phyloP scores from a whole-genome alignment of 1,140 invertebrate species.

The Platyscapa corneri region DNA sequence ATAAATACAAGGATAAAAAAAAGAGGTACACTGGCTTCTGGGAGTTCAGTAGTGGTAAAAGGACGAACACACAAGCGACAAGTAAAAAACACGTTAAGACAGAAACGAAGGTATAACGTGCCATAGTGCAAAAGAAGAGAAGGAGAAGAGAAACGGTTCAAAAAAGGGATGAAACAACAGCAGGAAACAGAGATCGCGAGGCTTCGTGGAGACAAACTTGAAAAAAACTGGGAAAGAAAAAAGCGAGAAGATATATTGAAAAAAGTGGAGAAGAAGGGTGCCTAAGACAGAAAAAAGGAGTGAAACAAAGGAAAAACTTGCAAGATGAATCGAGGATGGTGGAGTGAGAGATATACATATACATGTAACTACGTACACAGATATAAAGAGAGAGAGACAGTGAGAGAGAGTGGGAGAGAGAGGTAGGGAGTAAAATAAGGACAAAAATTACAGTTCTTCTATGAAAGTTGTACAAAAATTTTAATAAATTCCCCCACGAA shows the following conservation, averaged over 20 bases:
- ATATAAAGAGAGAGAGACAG: background rate
- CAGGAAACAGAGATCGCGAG: conserved; percentile 32
- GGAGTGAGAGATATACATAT: background rate
- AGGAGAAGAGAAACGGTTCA: background rate
- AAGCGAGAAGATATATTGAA: conserved; percentile 31
- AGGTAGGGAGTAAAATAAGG: background rate
- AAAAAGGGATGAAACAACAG: background rate
- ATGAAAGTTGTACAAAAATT: background rate
- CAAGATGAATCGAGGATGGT: conserved; percentile 40
- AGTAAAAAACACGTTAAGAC: conserved; percentile 27
- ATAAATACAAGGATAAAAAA: conserved; percentile 13
- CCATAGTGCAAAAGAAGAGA: conserved; percentile 5
- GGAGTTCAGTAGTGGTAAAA: background rate
- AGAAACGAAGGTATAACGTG: conserved; percentile 45
- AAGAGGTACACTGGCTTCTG: background rate
- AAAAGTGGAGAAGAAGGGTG: background rate
- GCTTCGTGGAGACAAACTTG: conserved; percentile 3
- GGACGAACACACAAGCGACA: background rate
- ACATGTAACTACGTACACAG: background rate
- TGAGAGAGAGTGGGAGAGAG: background rate
- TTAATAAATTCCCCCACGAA: background rate
- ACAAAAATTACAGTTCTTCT: background rate
- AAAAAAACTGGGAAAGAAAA: conserved; percentile 34
- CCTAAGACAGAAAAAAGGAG: conserved; percentile 15
- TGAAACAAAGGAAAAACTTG: conserved; percentile 48